Conservation (phyloP, 2,797 vertebrate genomes). For the Sebastes minor region DNA sequence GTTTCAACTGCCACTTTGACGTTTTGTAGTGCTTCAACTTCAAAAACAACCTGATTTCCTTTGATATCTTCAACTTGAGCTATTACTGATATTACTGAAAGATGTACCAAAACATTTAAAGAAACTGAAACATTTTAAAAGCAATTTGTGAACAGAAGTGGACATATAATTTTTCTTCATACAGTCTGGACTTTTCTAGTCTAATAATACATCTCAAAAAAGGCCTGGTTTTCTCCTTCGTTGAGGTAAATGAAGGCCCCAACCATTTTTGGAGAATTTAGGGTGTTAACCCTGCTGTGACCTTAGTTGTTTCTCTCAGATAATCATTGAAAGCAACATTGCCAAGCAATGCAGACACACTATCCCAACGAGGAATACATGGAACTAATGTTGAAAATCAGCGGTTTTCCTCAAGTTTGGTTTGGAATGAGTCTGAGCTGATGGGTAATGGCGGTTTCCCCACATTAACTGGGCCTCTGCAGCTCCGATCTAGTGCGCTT, state of each 20-base stretch:
- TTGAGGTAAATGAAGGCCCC: not conserved
- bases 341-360: not conserved
- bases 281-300: not conserved
- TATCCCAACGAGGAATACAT: not conserved
- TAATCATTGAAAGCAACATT: slow-evolving; percentile 1
- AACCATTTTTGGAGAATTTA: not conserved
- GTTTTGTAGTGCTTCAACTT: not conserved
- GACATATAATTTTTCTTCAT: not conserved
- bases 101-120: not conserved
- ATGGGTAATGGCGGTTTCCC: slow-evolving; percentile 44
- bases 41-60: not conserved
- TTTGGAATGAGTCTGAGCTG: slow-evolving; percentile 27
- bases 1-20: not conserved
- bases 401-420: slow-evolving; percentile 13
- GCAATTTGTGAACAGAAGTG: not conserved
- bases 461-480: slow-evolving; percentile 40
- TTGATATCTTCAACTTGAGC: not conserved
- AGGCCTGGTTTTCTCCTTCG: not conserved
- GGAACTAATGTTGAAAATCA: not conserved
- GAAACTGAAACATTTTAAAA: not conserved
- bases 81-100: not conserved
- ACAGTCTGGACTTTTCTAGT: not conserved
- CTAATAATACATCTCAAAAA: not conserved
- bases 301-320: not conserved
- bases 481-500: slow-evolving; percentile 48